Base-by-base conservation (phyloP, 2,888 invertebrate species). In the Malthinus flaveolus region DNA sequence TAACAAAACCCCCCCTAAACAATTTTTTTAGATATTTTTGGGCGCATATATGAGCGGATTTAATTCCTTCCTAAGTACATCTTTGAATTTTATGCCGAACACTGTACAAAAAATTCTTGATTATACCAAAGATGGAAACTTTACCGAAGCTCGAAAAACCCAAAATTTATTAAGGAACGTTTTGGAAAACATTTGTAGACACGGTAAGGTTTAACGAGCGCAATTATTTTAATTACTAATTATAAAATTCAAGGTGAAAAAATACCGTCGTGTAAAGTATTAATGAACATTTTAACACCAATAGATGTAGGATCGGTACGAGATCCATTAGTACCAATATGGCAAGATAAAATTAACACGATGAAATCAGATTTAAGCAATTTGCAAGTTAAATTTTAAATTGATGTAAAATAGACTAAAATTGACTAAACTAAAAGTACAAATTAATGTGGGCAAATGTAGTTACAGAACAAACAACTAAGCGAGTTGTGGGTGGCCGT, bases 21-120 rank as follows among this genome's bases (percentile, higher is more conserved):
- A 44, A 23, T 56, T 15, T 42, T 75, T 75, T 39, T 70, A 87
- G 87, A 77, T 87, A 9, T 72, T 89, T 45, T 82, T 85, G 0
- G 86, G 86, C 35, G 88, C 85, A 0, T 81, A 83, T 6, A 78
- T 85, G 0, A 73, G 86, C 1, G 90, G 89, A 13, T 85, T 89
- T 66, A 83, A 83, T 64, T 88, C 88, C 9, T 83, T 85, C 39
- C 88, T 90, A 64, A 83, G 86, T 12, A 87, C 87, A 0, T 80
- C 85, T 1, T 81, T 83, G 60, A 90, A 86, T 71, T 75, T 89
- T 65, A 82, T 85, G 68, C 86, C 88, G 1, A 79, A 80, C 60
- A 67, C 84, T 48, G 83, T 83, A 12, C 76, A 81, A n/a, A 77
- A 83, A 35, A 85, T 89, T 56, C 67, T 84, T 48, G 74, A 80